Base-by-base conservation (phyloP, 2,113 vertebrate genomes). In the Cervus canadensis region DNA sequence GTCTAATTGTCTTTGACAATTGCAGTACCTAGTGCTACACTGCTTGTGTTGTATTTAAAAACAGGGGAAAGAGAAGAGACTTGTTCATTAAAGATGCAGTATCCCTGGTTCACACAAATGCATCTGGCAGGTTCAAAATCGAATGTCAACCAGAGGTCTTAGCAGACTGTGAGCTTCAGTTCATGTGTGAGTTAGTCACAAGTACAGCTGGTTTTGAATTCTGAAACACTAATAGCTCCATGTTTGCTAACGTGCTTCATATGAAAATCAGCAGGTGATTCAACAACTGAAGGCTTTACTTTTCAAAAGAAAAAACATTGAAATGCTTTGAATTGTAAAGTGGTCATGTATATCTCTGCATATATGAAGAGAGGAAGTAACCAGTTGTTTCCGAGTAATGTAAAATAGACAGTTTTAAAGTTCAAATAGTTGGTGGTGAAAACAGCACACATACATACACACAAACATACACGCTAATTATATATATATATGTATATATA, bases 41-140 rank as follows among this genome's bases (percentile, higher is more conserved):
- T 98, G 98, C 98, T 99, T 99, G 98, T 99, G 99, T 99, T 99
- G 99, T 99, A 99, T 99, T 99, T 99, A 99, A 99, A 99, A 99
- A 99, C 98, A 98, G 98, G 98, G 97, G 98, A 98, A 99, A 99
- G 98, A 98, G 98, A 98, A 99, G 98, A 99, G 98, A 99, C 99
- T 99, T 99, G 98, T 99, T 99, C 99, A 99, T 99, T 99, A 99
- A 99, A 99, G 99, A 99, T 99, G 99, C 99, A 99, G 98, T 98
- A 99, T 99, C 98, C 98, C 98, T 98, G 99, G 99, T 98, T 99
- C 99, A 98, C 99, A 99, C 99, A 99, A 99, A 99, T 98, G 98
- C 98, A 99, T 99, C 99, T 99, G 99, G 99, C 99, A 99, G 99
- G 99, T 99, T 99, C 99, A 99, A 98, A 99, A 99, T 99, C 99